Evolutionary conservation across 2,797 vertebrate genomes (phyloP).

Genomic region (Onychomys leucogaster): DNA sequence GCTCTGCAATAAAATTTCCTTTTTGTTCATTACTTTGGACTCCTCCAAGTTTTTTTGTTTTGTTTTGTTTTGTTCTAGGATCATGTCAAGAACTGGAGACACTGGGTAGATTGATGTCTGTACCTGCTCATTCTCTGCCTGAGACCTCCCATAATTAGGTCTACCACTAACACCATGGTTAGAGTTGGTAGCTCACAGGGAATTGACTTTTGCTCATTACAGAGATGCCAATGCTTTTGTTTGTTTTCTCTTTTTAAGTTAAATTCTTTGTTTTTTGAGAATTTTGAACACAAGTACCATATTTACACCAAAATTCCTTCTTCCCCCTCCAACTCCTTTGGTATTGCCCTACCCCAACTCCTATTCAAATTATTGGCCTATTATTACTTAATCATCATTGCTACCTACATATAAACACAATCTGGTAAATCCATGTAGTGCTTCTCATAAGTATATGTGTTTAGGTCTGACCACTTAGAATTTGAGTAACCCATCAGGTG

Average conservation of each 20-base stretch:
- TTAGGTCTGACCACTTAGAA: neutral
- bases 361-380: neutral
- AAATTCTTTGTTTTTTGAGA: neutral
- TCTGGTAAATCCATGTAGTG: neutral
- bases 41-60: neutral
- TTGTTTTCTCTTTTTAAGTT: neutral
- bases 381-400: neutral
- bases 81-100: neutral
- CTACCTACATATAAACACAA: neutral
- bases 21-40: neutral
- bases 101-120: neutral
- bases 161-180: neutral
- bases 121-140: neutral
- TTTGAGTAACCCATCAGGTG: neutral
- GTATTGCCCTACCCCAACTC: neutral
- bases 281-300: neutral
- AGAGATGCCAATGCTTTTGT: neutral
- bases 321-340: neutral
- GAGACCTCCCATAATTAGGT: neutral
- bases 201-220: neutral
- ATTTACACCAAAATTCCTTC: neutral
- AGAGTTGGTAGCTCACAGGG: neutral
- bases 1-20: neutral
- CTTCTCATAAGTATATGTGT: neutral
- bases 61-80: neutral